Evolutionary conservation across 2,888 invertebrate genomes (phyloP), one percentile per base, ranked within the genome.

Genomic region (Sarcophaga carnaria): DNA sequence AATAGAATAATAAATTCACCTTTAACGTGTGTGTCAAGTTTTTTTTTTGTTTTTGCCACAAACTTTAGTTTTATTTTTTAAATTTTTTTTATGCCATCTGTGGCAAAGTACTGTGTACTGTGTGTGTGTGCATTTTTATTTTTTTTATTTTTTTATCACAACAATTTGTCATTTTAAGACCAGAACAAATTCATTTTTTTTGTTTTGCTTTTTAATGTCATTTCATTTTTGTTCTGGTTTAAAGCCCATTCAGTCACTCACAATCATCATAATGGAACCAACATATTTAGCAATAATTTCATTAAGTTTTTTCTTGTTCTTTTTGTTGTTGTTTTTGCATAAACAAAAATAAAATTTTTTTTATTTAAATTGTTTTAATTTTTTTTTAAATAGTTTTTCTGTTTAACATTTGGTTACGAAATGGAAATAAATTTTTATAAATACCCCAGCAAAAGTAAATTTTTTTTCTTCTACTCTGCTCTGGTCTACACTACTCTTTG

Each of bases 131-230:
- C 8, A 14, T 37, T 25, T 0, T 59, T 64, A 54, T 54, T 37
- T 37, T 37, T 37, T 37, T 37, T 2, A 10, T 37, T 2, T 25
- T 5, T 63, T 59, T 70, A 78, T 80, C 77, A 80, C 69, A 74
- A 86, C 69, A 83, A 86, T 86, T 86, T 86, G 80, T 86, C 83
- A 86, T 78, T 83, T 85, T 82, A 47, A 64, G 72, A 45, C 72
- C 37, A 45, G 20, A 37, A 37, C 37, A 10, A 37, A 37, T 37
- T 37, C 37, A 37, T 37, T 37, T 37, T 10, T 10, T 37, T 6
- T 37, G 6, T 6, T 37, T 37, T 8, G 8, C 2, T 37, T 37
- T 37, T 37, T 37, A 8, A 8, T 37, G 37, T 37, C 37, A 37
- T 37, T 37, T 37, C 37, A 37, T 37, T 37, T 37, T 10, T 8